Percentiles rank a stretch among this genome's conserved stretches.
Conservation (phyloP, 92 coral and sea anemone species). For the Palythoa grandis region DNA sequence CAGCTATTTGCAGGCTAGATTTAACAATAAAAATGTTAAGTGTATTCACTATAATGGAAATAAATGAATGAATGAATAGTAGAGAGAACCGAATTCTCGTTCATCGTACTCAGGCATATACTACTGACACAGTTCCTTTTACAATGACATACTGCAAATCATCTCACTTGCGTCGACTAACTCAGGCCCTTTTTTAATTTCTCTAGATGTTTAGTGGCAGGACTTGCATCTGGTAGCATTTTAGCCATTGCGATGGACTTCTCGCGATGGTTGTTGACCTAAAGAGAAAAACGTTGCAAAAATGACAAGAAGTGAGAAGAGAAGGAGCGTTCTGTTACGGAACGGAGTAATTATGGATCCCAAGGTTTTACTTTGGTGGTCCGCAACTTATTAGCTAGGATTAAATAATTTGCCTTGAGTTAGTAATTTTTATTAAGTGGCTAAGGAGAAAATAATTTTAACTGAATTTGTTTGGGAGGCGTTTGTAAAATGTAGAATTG, state of each 20-base stretch:
- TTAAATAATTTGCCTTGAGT: neutral
- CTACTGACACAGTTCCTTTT: too few species aligned
- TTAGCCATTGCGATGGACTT: slow-evolving; percentile 95
- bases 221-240: slow-evolving; percentile 96
- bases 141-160: too few species aligned
- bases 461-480: neutral
- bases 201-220: slow-evolving; percentile 91
- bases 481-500: neutral
- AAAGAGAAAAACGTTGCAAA: neutral
- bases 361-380: neutral
- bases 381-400: neutral
- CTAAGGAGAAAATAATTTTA: neutral
- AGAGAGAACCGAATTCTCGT: too few species aligned
- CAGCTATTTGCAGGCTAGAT: too few species aligned
- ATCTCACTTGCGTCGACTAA: neutral
- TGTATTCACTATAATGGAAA: too few species aligned
- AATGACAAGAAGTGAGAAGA: neutral
- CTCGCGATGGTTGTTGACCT: slow-evolving; percentile 79
- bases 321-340: neutral
- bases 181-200: neutral
- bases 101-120: too few species aligned
- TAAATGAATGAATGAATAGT: too few species aligned
- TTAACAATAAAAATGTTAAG: too few species aligned
- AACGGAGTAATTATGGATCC: too few species aligned
- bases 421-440: neutral